Evolutionary conservation across 30 jellyfish, hydroid and myxozoan genomes (phyloP).

Genomic region (Aurelia sp.): DNA sequence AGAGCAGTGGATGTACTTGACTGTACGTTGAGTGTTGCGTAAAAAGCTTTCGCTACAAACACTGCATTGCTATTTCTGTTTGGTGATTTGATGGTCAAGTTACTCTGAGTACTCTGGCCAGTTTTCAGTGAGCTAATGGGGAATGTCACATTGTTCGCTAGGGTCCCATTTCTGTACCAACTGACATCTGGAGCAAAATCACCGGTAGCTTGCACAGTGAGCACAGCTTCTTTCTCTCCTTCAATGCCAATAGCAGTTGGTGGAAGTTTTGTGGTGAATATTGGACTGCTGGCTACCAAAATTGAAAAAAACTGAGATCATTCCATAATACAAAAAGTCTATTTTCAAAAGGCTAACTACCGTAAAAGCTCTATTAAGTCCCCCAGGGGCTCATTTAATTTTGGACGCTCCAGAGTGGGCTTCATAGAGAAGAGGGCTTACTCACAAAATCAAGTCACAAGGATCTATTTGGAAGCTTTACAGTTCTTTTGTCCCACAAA

Average conservation of each 20-base stretch:
- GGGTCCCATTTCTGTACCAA: constrained; percentile 45
- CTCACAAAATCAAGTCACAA: too few relatives aligned
- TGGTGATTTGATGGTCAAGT: constrained; percentile 51
- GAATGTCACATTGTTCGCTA: constrained; percentile 9
- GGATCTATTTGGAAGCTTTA: too few relatives aligned
- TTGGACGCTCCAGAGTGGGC: too few relatives aligned
- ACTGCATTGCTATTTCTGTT: constrained; percentile 19
- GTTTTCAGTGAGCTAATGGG: background rate
- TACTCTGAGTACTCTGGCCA: constrained; percentile 22
- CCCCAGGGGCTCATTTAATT: too few relatives aligned
- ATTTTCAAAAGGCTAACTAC: too few relatives aligned
- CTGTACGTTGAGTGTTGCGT: constrained; percentile 34
- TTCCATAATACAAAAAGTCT: too few relatives aligned
- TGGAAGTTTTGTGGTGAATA: constrained; percentile 21
- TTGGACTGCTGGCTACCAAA: constrained; percentile 39
- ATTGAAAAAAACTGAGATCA: background rate
- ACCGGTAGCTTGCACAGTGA: constrained; percentile 24
- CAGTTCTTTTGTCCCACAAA: too few relatives aligned
- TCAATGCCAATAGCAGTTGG: constrained; percentile 2
- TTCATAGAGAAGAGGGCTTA: too few relatives aligned
- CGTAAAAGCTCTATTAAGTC: too few relatives aligned
- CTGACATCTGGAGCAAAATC: constrained; percentile 18
- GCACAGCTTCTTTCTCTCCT: constrained; percentile 30
- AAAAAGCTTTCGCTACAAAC: constrained; percentile 47
- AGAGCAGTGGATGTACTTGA: constrained; percentile 15